Evolutionary conservation across 2,797 vertebrate species (phyloP).

Genomic region (Enteromius fasciolatus): DNA sequence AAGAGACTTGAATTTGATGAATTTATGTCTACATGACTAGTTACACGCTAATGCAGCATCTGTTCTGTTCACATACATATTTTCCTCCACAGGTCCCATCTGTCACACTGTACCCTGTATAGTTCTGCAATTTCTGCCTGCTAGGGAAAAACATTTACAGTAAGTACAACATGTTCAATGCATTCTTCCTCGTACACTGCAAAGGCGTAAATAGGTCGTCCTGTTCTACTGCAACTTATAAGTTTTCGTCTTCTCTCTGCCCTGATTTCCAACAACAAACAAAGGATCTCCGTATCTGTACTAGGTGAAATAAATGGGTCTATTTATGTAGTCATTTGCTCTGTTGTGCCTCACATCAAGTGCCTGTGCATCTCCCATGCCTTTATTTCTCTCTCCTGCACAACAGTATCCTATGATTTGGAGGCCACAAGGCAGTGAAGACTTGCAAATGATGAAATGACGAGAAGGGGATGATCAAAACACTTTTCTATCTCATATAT

Average conservation of each 20-base stretch:
- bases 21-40: background rate
- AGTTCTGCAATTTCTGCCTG: constrained; percentile 33
- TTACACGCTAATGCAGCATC: constrained; percentile 23
- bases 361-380: constrained; percentile 2
- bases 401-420: background rate
- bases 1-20: background rate
- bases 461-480: constrained; percentile 9
- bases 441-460: constrained; percentile 4
- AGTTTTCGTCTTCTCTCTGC: constrained; percentile 56
- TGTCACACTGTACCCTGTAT: constrained; percentile 10
- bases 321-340: constrained; percentile 67
- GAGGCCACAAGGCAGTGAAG: background rate
- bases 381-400: background rate
- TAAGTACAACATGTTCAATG: constrained; percentile 28
- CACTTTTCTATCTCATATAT: background rate
- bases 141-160: constrained; percentile 26
- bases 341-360: constrained; percentile 61
- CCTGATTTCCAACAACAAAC: constrained; percentile 76
- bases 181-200: constrained; percentile 52
- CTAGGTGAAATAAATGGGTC: constrained; percentile 70
- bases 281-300: constrained; percentile 66
- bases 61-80: constrained; percentile 27
- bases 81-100: constrained; percentile 28
- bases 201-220: constrained; percentile 74
- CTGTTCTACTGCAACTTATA: constrained; percentile 55